Base-by-base conservation (phyloP, 2,888 invertebrate species). In the Alcis repandata region DNA sequence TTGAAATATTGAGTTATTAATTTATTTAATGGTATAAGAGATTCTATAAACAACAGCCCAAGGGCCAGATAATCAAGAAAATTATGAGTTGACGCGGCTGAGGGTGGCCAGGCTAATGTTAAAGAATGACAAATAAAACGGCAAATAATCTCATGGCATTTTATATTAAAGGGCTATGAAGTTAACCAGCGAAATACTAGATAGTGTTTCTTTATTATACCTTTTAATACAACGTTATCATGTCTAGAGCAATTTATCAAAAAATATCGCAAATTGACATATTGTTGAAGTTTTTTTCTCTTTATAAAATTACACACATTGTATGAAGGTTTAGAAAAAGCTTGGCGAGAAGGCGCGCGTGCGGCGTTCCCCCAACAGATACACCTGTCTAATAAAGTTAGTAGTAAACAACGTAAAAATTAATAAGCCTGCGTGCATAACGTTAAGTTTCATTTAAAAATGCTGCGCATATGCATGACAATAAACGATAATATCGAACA, bases 341-440 rank as follows among this genome's bases (percentile, higher is more conserved):
- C 45, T 54, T 32, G 19, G 49, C 52, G 75, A 76, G 78, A 73
- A 76, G 71, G 60, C 67, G 74, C 71, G 74, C 77, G 69, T 72
- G 77, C 74, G 69, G 68, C 70, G 69, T 38, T n/a, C 46, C 41
- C 73, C 62, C 48, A 60, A 59, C 81, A 79, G 9, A 38, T 7
- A 36, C 51, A 36, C 51, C 51, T 38, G 51, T 51, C 36, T 38
- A 48, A 32, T 32, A 13, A 51, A 19, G 51, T 19, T 38, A 20
- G 36, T 51, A 20, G 36, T 51, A 20, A 7, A 49, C 8, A 20
- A 36, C 9, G 51, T 13, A 36, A 51, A 51, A 51, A 9, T 36
- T 20, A 19, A 51, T 19, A 36, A 20, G 2, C 36, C 20, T 20
- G 19, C 51, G 51, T 51, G 51, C 51, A 51, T 20, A 51, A 19